Base-by-base conservation (phyloP, 2,797 vertebrate species). In the Pseudotriccus pelzelni region DNA sequence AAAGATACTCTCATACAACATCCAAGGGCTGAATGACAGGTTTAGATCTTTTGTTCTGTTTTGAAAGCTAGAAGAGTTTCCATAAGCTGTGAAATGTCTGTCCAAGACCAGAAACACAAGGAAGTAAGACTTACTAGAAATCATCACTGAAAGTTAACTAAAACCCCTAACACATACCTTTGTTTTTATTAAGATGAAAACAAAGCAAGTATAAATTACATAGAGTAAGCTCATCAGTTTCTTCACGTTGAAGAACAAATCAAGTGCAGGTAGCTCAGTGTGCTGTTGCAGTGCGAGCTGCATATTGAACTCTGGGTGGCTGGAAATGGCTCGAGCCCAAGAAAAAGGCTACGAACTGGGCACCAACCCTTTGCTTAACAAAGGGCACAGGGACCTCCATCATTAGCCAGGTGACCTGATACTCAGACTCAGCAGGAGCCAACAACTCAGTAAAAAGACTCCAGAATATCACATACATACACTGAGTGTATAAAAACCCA, bases 141-240 rank as follows among this genome's bases (percentile, higher is more conserved):
- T 4, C 4, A 23, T 4, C 23, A 36, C 23, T 58, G 12, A 14
- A 84, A 80, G 23, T 32, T 63, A 70, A 66, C 14, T 66, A 20
- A 59, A 70, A 55, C 6, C 1, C 1, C 0, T 44, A 64, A 56
- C 11, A 47, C 3, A 20, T 27, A 44, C 3, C 11, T 72, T 8
- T 10, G 10, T 12, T 76, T 63, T 19, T 39, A 14, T 27, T 8
- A 83, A 32, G 27, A 72, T 1, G 0, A 55, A 81, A 58, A 46
- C 24, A 87, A 73, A 56, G 3, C 14, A 62, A 32, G 12, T 24
- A 47, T 8, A n/a, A 50, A 69, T 32, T 17, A 64, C 1, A 0
- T 8, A 62, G 43, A 6, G 25, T n/a, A 83, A 80, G 21, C 9
- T 10, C 64, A 3, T 34, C 28, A 44, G 5, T 25, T 44, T 22